Evolutionary conservation across 1,140 invertebrate species (phyloP).

Genomic region (Vanessa tameamea): DNA sequence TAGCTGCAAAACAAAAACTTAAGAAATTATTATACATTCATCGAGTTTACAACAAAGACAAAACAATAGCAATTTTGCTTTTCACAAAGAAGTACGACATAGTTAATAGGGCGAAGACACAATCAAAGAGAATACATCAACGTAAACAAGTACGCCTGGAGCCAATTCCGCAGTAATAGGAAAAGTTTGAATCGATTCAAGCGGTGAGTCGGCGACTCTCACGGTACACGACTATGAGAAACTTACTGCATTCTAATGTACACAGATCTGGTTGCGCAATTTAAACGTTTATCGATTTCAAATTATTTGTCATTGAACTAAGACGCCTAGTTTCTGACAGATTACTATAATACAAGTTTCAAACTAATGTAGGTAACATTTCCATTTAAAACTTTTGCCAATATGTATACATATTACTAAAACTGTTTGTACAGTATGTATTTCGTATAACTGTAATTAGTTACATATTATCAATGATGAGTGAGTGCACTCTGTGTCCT

Average conservation of each 20-base stretch:
- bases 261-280: slow-evolving; percentile 33
- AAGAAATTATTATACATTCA: background rate
- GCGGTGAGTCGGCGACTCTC: slow-evolving; percentile 46
- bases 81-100: slow-evolving; percentile 8
- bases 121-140: slow-evolving; percentile 47
- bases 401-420: too few species aligned
- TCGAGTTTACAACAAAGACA: background rate
- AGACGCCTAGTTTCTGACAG: background rate
- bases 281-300: slow-evolving; percentile 29
- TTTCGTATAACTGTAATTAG: too few species aligned
- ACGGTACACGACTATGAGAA: slow-evolving; percentile 47
- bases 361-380: background rate
- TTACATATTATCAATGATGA: too few species aligned
- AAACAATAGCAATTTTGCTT: background rate
- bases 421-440: too few species aligned
- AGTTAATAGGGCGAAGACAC: slow-evolving; percentile 33
- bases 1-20: background rate
- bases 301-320: slow-evolving; percentile 26
- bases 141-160: slow-evolving; percentile 53
- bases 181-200: slow-evolving; percentile 69
- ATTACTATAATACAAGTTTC: background rate
- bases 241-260: slow-evolving; percentile 47
- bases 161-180: slow-evolving; percentile 62
- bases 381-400: background rate
- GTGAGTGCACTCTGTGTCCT: too few species aligned